phyloP scores from a whole-genome alignment of 2,797 vertebrate species.

The Octomys mimax region DNA sequence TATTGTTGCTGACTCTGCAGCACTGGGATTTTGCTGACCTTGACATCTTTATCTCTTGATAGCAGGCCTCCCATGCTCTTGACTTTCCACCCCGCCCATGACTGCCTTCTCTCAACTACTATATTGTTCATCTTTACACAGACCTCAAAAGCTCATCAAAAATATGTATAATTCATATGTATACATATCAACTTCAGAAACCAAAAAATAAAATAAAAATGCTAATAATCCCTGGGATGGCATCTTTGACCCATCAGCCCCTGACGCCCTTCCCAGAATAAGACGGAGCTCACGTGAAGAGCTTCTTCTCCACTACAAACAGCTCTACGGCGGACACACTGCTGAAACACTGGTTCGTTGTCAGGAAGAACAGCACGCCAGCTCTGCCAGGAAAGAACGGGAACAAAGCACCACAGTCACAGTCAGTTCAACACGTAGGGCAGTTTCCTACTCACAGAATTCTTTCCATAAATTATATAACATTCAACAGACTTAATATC shows the following conservation, averaged over 20 bases:
- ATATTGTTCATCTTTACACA: background rate
- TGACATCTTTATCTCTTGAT: background rate
- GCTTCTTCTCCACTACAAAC: slow-evolving; percentile 95
- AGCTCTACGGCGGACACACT: slow-evolving; percentile 95
- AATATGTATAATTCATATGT: background rate
- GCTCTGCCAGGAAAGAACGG: slow-evolving; percentile 87
- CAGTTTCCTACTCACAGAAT: background rate
- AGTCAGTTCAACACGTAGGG: background rate
- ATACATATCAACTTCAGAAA: background rate
- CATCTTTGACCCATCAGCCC: background rate
- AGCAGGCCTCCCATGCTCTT: background rate
- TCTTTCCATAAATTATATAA: background rate
- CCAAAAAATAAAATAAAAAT: background rate
- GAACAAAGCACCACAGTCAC: background rate
- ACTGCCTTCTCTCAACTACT: background rate
- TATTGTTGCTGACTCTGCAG: background rate
- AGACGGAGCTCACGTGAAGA: slow-evolving; percentile 93
- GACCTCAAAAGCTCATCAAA: background rate
- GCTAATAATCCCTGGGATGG: background rate
- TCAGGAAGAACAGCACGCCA: slow-evolving; percentile 96
- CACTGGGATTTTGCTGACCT: background rate
- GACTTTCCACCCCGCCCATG: background rate
- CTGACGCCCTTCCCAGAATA: background rate
- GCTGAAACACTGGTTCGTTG: slow-evolving; percentile 96
- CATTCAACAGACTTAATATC: background rate